Evolutionary conservation across 1,140 invertebrate species (phyloP).

Genomic region (Diorhabda sublineata): DNA sequence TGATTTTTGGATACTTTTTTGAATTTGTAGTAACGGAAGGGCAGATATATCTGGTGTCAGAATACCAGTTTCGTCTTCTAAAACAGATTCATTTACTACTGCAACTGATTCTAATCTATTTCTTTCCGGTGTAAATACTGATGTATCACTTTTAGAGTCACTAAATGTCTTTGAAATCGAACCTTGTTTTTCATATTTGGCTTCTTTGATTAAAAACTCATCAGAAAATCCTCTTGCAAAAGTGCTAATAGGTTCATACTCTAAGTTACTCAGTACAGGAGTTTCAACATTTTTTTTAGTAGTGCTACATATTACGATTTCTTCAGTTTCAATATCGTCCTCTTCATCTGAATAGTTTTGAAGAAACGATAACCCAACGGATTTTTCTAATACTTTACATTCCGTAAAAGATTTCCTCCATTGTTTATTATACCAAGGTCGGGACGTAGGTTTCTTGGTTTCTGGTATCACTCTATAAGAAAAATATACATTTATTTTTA

Average conservation of each 20-base stretch:
- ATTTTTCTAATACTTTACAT: slow-evolving; percentile 38
- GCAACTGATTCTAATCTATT: neutral
- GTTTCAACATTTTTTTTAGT: slow-evolving; percentile 3
- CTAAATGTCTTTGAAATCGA: too few species aligned
- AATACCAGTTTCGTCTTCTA: slow-evolving; percentile 8
- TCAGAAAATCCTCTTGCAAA: too few species aligned
- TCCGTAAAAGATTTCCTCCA: slow-evolving; percentile 29
- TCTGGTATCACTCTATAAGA: neutral
- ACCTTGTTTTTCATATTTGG: too few species aligned
- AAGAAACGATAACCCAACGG: slow-evolving; percentile 39
- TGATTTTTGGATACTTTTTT: neutral
- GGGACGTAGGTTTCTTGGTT: slow-evolving; percentile 9
- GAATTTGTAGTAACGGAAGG: neutral
- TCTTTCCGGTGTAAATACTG: neutral
- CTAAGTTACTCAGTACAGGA: too few species aligned
- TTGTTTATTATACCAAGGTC: slow-evolving; percentile 38
- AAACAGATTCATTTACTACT: slow-evolving; percentile 7
- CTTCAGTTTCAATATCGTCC: slow-evolving; percentile 27
- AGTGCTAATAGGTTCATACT: too few species aligned
- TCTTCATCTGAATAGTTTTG: slow-evolving; percentile 40
- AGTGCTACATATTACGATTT: slow-evolving; percentile 15
- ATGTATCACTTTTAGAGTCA: neutral
- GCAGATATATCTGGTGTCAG: neutral
- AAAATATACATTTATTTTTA: neutral
- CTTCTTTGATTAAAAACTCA: too few species aligned